Percentiles rank a stretch among this genome's conserved stretches.
Conservation (phyloP, 1,140 invertebrate species). For the Zaprionus capensis region DNA sequence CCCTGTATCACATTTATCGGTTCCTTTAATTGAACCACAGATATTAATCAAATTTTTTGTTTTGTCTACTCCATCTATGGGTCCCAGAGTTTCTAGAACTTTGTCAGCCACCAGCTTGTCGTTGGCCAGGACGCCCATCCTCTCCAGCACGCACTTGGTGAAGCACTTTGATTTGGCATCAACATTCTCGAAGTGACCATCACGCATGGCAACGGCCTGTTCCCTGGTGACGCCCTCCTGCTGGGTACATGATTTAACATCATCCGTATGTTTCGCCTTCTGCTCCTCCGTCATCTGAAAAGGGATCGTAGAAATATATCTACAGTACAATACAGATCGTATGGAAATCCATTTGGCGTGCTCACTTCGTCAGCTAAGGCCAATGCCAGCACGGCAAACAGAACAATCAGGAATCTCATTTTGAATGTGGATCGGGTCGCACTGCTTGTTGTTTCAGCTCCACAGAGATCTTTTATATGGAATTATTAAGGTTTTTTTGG, state of each 20-base stretch:
- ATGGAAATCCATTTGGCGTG: background rate
- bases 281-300: constrained; percentile 20
- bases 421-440: background rate
- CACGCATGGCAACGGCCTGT: constrained; percentile 33
- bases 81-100: constrained; percentile 38
- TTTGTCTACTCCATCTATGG: constrained; percentile 33
- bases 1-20: constrained; percentile 60
- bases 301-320: background rate
- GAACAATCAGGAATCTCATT: constrained; percentile 51
- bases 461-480: background rate
- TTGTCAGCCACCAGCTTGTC: constrained; percentile 46
- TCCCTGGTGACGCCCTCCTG: constrained; percentile 59
- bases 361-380: constrained; percentile 46
- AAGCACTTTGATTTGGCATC: constrained; percentile 66
- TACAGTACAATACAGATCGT: background rate
- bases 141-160: constrained; percentile 69
- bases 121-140: constrained; percentile 52
- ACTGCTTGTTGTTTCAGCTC: background rate
- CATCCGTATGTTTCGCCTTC: background rate
- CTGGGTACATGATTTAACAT: constrained; percentile 24
- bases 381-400: constrained; percentile 33
- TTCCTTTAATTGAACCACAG: constrained; percentile 49
- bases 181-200: constrained; percentile 48
- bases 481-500: background rate
- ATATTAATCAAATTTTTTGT: constrained; percentile 45